A percentile compares a stretch with the other conserved stretches of the same genome.
Conservation (phyloP, 2,113 vertebrate genomes). For the Melozone crissalis region DNA sequence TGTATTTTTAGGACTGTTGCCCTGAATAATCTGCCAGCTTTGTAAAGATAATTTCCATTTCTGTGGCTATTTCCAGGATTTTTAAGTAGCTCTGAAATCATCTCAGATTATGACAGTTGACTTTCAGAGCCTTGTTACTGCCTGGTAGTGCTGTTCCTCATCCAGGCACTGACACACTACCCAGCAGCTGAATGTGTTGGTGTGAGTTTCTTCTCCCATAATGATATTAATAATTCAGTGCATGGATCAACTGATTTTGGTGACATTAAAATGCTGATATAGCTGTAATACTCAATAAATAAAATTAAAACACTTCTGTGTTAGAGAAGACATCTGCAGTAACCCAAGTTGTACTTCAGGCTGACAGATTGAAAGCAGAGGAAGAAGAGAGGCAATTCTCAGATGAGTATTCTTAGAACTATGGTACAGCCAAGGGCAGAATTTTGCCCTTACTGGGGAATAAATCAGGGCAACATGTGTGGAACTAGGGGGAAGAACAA, state of each 20-base stretch:
- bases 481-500: neutral
- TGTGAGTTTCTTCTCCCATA: neutral
- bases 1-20: neutral
- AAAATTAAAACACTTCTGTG: neutral
- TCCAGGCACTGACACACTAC: neutral
- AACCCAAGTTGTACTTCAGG: neutral
- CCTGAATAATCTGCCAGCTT: neutral
- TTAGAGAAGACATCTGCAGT: neutral
- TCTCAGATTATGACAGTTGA: neutral
- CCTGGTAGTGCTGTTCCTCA: neutral
- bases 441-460: neutral
- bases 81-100: slow-evolving; percentile 6
- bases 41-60: neutral
- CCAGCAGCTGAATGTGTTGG: neutral
- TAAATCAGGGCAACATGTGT: neutral
- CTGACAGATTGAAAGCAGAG: neutral
- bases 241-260: neutral
- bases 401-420: neutral
- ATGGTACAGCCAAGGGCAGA: neutral
- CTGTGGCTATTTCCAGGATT: neutral
- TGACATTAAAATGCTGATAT: neutral
- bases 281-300: neutral
- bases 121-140: neutral
- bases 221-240: neutral
- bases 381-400: neutral